A percentile compares a stretch with the other conserved stretches of the same genome.
Evolutionary conservation across 2,888 invertebrate species (phyloP).

Genomic region (Subacronicta megacephala): DNA sequence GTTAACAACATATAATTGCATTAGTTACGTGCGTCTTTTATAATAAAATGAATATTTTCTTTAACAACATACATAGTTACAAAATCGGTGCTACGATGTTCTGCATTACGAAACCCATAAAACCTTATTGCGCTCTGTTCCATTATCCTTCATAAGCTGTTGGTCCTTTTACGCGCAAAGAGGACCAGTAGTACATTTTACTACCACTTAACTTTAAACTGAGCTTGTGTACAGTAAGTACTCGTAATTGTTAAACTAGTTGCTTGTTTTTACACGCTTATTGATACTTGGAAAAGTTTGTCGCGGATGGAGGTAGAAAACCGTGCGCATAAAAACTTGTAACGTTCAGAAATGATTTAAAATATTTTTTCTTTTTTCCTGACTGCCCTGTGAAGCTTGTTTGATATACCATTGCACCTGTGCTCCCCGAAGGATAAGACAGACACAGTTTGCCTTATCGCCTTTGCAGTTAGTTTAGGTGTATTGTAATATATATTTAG

Average conservation of each 20-base stretch:
- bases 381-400: too few species aligned
- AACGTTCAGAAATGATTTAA: too few species aligned
- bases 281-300: constrained; percentile 33
- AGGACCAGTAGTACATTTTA: constrained; percentile 76
- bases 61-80: constrained; percentile 81
- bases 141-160: constrained; percentile 82
- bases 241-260: constrained; percentile 65
- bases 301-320: not conserved
- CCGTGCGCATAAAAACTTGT: too few species aligned
- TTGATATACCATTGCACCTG: too few species aligned
- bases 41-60: constrained; percentile 49
- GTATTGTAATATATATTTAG: too few species aligned
- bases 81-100: constrained; percentile 65
- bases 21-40: constrained; percentile 39
- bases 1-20: constrained; percentile 49
- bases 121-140: constrained; percentile 75
- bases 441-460: too few species aligned
- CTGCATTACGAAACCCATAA: constrained; percentile 70
- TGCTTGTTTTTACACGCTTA: constrained; percentile 48
- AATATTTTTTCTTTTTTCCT: too few species aligned
- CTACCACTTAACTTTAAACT: constrained; percentile 73
- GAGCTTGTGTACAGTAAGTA: constrained; percentile 61
- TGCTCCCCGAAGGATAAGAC: too few species aligned
- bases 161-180: constrained; percentile 75
- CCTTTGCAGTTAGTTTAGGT: too few species aligned